Base-by-base conservation (phyloP, 2,113 vertebrate species). In the Nibea albiflora region DNA sequence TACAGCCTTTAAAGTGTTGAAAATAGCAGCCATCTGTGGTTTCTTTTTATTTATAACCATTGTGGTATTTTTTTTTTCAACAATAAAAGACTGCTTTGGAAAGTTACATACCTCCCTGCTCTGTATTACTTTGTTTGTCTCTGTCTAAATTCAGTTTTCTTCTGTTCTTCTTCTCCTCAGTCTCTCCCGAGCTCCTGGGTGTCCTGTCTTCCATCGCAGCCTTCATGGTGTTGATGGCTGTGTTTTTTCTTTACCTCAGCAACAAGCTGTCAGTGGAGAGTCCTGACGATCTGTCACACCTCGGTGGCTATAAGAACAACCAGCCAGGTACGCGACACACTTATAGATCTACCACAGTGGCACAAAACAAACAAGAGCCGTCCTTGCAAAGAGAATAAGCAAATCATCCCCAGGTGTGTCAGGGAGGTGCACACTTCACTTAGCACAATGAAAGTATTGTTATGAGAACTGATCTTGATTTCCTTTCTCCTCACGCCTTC, bases 241-340 rank as follows among this genome's bases (percentile, higher is more conserved):
- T 99, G 56, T 97, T 98, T 95, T 98, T 99, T 95, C 94, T 99
- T 79, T 99, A 98, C 94, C 96, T 99, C 95, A 99, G 97, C 95
- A 99, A 98, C 96, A 99, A 98, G 95, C 96, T 98, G 94, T 98
- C 97, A 86, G 96, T 96, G 94, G 97, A 96, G 92, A 96, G 94
- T 89, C 93, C 96, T 83, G 96, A 96, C 87, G 92, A 95, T 64
- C 96, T 97, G 92, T 94, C 96, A 88, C 95, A 96, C 78, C 94
- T 97, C 0, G 94, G 95, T 90, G 95, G 94, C 86, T 97, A 95
- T 89, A 93, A 87, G 71, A 92, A 94, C 85, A 94, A 90, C 85
- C 95, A 95, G 81, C 92, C 95, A 95, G 98, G 97, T 94, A 96
- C 95, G 93, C 88, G 4, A 28, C 79, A 92, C 57, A 53, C 57